phyloP scores from a whole-genome alignment of 2,113 vertebrate genomes.

The Apodemus speciosus region DNA sequence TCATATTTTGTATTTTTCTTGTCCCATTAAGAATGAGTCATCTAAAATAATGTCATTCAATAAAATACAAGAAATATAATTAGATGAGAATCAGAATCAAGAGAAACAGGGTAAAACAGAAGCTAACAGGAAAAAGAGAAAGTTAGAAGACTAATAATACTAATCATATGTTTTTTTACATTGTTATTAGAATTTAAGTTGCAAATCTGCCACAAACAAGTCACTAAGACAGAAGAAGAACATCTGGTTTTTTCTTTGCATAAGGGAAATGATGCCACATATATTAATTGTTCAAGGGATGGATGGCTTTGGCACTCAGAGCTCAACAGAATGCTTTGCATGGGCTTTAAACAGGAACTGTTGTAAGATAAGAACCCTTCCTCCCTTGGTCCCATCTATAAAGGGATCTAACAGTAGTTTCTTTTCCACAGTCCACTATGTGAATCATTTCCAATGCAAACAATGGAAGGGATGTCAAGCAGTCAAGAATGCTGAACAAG shows the following conservation, averaged over 20 bases:
- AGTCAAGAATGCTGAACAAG: slow-evolving; percentile 2
- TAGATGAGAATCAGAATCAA: slow-evolving; percentile 44
- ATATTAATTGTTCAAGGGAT: not conserved
- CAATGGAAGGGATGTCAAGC: not conserved
- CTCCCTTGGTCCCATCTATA: not conserved
- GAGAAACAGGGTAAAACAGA: slow-evolving; percentile 41
- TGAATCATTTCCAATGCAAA: not conserved
- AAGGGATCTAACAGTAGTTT: not conserved
- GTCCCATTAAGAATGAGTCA: slow-evolving; percentile 48
- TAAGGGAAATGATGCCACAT: not conserved
- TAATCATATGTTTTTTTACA: not conserved
- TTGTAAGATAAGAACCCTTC: not conserved
- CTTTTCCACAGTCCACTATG: not conserved
- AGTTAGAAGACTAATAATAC: slow-evolving; percentile 14
- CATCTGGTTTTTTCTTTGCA: slow-evolving; percentile 13
- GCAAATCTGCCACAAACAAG: slow-evolving; percentile 23
- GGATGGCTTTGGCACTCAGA: not conserved
- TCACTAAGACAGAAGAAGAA: slow-evolving; percentile 46
- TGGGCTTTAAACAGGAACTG: not conserved
- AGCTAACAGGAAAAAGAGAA: not conserved
- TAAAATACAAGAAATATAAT: slow-evolving; percentile 48
- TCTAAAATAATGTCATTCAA: slow-evolving; percentile 48
- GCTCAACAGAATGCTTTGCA: not conserved
- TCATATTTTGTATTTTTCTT: slow-evolving; percentile 47
- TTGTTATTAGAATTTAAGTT: slow-evolving; percentile 47